phyloP scores from a whole-genome alignment of 1,140 invertebrate species.

The Ericerus pela region DNA sequence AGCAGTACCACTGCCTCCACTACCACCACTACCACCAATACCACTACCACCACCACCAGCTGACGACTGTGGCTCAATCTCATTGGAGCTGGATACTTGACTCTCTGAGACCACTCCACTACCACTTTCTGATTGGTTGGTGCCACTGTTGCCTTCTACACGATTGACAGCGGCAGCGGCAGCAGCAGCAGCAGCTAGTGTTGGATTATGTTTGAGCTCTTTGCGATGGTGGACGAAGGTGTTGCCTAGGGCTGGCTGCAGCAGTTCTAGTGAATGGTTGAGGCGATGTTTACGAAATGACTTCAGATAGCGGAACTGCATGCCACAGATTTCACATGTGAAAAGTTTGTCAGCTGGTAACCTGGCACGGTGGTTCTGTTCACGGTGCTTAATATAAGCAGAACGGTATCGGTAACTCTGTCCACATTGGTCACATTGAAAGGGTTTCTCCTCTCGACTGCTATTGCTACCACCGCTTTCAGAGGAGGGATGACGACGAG shows the following conservation, averaged over 20 bases:
- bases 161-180: neutral
- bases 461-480: slow-evolving; percentile 13
- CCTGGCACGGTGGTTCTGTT: slow-evolving; percentile 70
- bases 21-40: no score
- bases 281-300: slow-evolving; percentile 77
- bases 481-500: slow-evolving; percentile 31
- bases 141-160: no score
- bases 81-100: slow-evolving; percentile 56
- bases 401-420: slow-evolving; percentile 77
- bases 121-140: neutral
- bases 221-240: slow-evolving; percentile 28
- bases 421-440: slow-evolving; percentile 77
- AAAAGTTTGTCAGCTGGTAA: slow-evolving; percentile 75
- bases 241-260: slow-evolving; percentile 42
- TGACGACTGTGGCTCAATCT: slow-evolving; percentile 34
- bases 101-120: slow-evolving; percentile 26
- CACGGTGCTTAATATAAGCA: slow-evolving; percentile 72
- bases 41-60: slow-evolving; percentile 18
- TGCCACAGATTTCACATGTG: slow-evolving; percentile 75
- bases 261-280: slow-evolving; percentile 65
- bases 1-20: no score
- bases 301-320: slow-evolving; percentile 76
- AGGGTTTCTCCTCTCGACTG: slow-evolving; percentile 59
- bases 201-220: slow-evolving; percentile 16
- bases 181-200: neutral